Evolutionary conservation across 2,797 vertebrate genomes (phyloP), one percentile per base, ranked within the genome.

Genomic region (Varecia variegata): DNA sequence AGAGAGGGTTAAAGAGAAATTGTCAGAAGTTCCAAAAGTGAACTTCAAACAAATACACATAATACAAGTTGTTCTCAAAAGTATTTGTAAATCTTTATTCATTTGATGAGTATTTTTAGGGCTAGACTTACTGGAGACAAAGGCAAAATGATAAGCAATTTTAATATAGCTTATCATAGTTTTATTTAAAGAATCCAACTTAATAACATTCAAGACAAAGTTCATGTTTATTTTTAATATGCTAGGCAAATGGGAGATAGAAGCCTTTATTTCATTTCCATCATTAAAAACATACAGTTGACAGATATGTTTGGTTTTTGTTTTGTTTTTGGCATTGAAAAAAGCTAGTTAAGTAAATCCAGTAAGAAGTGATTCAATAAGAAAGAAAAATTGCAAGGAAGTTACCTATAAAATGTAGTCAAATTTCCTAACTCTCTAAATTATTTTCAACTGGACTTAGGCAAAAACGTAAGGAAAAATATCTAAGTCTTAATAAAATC

Each of bases 201-300:
- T 84, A 93, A 90, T 92, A 88, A 95, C 65, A 73, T 35, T 88
- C 35, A 90, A 94, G 88, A 85, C 45, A 95, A 97, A 92, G 95
- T 95, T 95, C 79, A 89, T 97, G 71, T 97, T 96, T 96, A 90
- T 95, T 97, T 97, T 97, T 97, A 93, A 95, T 97, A 96, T 94
- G 30, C 9, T 88, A 96, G 62, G 65, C 56, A 90, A 38, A 84
- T 23, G 13, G 15, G 40, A 9, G 3, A 87, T 86, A 77, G 76
- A 82, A 27, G 1, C 2, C 21, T 60, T 85, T 90, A 82, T 83
- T 89, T 96, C 32, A 90, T 88, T 77, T 95, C 81, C n/a, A 95
- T 18, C 38, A 96, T 79, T 95, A 87, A 91, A 81, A 71, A 25
- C 15, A 81, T 70, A 65, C 38, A 84, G n/a, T 70, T 79, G 76